Evolutionary conservation across 2,888 invertebrate species (phyloP).

Genomic region (Chloroclystis v-ata): DNA sequence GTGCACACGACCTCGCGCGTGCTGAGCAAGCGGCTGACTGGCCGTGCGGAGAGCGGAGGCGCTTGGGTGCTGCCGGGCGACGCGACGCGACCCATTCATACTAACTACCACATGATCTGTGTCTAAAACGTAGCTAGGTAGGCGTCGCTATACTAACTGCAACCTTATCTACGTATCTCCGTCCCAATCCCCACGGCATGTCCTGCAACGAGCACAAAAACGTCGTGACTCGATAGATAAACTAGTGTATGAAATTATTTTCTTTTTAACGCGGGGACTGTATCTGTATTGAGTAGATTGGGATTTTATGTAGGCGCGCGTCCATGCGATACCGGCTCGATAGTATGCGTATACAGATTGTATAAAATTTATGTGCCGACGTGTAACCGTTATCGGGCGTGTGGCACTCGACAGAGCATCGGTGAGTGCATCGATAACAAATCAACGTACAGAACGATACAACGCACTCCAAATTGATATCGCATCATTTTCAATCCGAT

Average conservation of each 20-base stretch:
- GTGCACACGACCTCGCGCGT: constrained; percentile 38
- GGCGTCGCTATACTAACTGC: constrained; percentile 19
- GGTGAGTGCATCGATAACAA: constrained; percentile 53
- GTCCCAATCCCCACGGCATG: constrained; percentile 38
- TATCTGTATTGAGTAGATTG: constrained; percentile 35
- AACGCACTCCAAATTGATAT: constrained; percentile 5
- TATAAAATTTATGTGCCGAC: constrained; percentile 53
- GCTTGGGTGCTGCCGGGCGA: constrained; percentile 24
- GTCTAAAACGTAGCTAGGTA: constrained; percentile 17
- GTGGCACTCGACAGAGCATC: constrained; percentile 46
- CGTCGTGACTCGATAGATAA: constrained; percentile 58
- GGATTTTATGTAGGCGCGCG: constrained; percentile 53
- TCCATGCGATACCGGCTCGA: constrained; percentile 41
- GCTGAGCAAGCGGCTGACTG: constrained; percentile 52
- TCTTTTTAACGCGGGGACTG: constrained; percentile 51
- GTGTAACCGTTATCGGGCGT: constrained; percentile 57
- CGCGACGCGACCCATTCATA: constrained; percentile 1
- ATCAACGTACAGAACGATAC: constrained; percentile 28
- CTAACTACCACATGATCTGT: constrained; percentile 10
- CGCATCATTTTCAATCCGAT: constrained; percentile 2
- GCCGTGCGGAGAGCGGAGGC: constrained; percentile 35
- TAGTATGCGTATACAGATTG: constrained; percentile 51
- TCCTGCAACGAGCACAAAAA: constrained; percentile 49
- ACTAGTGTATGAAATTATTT: constrained; percentile 56
- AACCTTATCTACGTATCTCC: constrained; percentile 15